These are phyloP conservation scores for Narcine bancroftii DNA, from an alignment of 2,113 vertebrate species.

Conservation along the genomic window DNA sequence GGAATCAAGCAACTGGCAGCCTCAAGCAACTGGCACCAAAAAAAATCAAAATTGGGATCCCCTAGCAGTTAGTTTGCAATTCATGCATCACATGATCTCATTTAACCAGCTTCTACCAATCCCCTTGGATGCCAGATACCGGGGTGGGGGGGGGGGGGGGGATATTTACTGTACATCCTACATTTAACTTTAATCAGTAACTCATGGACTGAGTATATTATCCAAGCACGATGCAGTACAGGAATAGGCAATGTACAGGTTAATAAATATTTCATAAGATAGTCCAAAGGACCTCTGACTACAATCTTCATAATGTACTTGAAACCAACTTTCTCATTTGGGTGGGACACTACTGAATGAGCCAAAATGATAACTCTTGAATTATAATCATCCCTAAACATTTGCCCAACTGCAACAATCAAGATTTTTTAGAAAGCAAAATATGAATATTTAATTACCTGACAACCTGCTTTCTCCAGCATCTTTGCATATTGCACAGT, in stretches of 20 bases:
- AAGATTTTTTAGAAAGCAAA: background rate
- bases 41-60: too few relatives aligned
- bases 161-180: background rate
- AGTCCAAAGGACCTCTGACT: background rate
- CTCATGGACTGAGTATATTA: background rate
- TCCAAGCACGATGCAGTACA: background rate
- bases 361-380: background rate
- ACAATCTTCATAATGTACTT: background rate
- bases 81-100: too few relatives aligned
- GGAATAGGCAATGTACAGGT: background rate
- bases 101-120: too few relatives aligned
- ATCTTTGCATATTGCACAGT: slow-evolving; percentile 86
- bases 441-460: slow-evolving; percentile 57
- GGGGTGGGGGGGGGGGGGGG: too few relatives aligned
- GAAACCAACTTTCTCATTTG: background rate
- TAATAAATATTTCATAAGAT: background rate
- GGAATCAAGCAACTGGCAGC: too few relatives aligned
- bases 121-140: too few relatives aligned
- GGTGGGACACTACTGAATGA: background rate
- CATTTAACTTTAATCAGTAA: background rate
- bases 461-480: slow-evolving; percentile 92
- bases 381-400: background rate
- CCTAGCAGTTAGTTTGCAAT: too few relatives aligned
- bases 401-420: background rate
- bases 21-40: too few relatives aligned